phyloP scores from a whole-genome alignment of 2,888 invertebrate species.

The Junonia oenone region DNA sequence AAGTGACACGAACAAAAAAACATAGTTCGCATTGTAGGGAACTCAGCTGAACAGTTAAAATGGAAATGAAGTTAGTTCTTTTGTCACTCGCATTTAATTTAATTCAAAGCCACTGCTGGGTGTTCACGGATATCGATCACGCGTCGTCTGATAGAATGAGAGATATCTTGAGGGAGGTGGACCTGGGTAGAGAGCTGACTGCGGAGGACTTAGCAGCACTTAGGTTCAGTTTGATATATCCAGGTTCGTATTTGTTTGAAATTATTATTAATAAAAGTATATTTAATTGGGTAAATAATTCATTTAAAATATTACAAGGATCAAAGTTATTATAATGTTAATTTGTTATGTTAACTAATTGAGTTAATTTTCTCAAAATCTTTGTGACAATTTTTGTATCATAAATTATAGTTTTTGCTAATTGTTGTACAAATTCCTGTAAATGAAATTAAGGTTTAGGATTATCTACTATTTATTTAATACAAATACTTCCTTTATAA shows the following conservation, averaged over 20 bases:
- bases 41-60: constrained; percentile 10
- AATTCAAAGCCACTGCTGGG: constrained; percentile 33
- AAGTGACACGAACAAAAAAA: constrained; percentile 8
- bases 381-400: too few relatives aligned
- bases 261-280: too few relatives aligned
- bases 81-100: constrained; percentile 14
- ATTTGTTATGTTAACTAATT: too few relatives aligned
- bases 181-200: constrained; percentile 11
- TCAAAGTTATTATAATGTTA: too few relatives aligned
- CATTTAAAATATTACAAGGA: too few relatives aligned
- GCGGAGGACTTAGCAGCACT: constrained; percentile 28
- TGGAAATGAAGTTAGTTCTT: constrained; percentile 16
- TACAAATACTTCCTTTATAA: too few relatives aligned
- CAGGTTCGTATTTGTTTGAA: constrained; percentile 46
- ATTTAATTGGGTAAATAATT: too few relatives aligned
- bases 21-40: constrained; percentile 10
- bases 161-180: constrained; percentile 8
- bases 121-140: constrained; percentile 35
- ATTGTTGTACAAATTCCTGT: too few relatives aligned
- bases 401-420: too few relatives aligned
- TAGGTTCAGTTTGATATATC: constrained; percentile 45
- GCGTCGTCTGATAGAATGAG: constrained; percentile 10
- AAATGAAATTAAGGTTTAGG: too few relatives aligned
- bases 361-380: too few relatives aligned
- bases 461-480: too few relatives aligned